Conservation (phyloP, 2,113 vertebrate genomes). For the Neoarius graeffei region DNA sequence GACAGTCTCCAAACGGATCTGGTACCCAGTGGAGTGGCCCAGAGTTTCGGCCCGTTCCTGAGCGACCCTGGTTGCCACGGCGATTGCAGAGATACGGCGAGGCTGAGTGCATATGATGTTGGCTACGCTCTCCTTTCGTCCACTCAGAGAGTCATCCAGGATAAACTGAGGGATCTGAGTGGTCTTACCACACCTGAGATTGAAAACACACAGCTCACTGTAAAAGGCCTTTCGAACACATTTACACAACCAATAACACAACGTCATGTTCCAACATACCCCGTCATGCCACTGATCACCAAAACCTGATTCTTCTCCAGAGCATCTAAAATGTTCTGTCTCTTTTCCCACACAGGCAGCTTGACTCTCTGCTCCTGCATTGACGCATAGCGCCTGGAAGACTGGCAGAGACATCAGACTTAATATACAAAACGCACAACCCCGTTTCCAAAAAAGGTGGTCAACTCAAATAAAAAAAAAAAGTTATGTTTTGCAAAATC, state of each 20-base stretch:
- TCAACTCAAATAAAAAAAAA: too few relatives aligned
- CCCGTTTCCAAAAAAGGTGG: too few relatives aligned
- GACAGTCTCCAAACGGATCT: constrained; percentile 93
- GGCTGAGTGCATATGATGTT: constrained; percentile 97
- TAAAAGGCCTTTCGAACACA: neutral
- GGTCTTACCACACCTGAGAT: constrained; percentile 92
- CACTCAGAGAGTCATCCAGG: constrained; percentile 83
- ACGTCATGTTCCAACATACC: constrained; percentile 74
- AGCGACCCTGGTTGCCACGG: constrained; percentile 91
- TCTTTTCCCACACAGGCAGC: constrained; percentile 91
- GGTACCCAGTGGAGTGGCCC: constrained; percentile 91
- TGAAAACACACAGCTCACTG: constrained; percentile 32
- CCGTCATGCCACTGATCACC: constrained; percentile 96
- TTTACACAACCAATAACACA: neutral
- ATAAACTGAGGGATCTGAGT: constrained; percentile 98
- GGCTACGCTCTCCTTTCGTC: constrained; percentile 74
- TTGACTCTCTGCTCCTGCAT: constrained; percentile 88
- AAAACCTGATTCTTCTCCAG: constrained; percentile 84
- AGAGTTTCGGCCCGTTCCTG: constrained; percentile 87
- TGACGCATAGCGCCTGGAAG: constrained; percentile 81
- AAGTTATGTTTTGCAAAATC: too few relatives aligned
- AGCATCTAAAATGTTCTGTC: constrained; percentile 79
- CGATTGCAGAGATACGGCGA: constrained; percentile 92
- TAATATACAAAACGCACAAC: constrained; percentile 53
- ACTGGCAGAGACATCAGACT: constrained; percentile 66